These are phyloP conservation scores for Xestia ashworthii DNA, from an alignment of 2,888 invertebrate species.

Conservation along the genomic window DNA sequence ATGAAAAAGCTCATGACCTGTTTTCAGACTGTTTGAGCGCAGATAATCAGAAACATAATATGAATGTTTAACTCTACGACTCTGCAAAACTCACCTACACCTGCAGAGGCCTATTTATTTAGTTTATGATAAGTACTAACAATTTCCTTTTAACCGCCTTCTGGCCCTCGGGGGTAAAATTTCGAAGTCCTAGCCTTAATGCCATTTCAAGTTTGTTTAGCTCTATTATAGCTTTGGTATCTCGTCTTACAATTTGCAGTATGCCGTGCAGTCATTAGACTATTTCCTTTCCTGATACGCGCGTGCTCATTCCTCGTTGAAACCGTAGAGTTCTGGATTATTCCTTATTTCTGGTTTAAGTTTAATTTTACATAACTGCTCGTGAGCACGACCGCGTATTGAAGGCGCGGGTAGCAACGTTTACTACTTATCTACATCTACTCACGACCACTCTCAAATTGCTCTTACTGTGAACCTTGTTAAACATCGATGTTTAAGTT, in stretches of 20 bases:
- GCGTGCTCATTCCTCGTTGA: conserved; percentile 14
- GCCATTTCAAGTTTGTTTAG: neutral
- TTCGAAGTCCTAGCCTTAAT: neutral
- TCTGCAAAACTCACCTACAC: neutral
- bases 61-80: neutral
- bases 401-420: conserved; percentile 42
- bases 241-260: neutral
- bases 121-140: neutral
- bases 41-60: neutral
- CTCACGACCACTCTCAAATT: conserved; percentile 57
- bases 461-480: conserved; percentile 16
- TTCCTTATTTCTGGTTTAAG: conserved; percentile 48
- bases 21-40: neutral
- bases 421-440: conserved; percentile 60
- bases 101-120: neutral
- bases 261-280: conserved; percentile 24
- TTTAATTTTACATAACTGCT: conserved; percentile 55
- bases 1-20: neutral
- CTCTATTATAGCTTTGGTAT: neutral
- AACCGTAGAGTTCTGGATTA: conserved; percentile 19
- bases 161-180: neutral
- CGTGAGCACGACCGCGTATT: conserved; percentile 63
- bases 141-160: neutral
- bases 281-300: conserved; percentile 19
- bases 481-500: conserved; percentile 24